Conservation (phyloP, 2,888 invertebrate species). For the Tyria jacobaeae region DNA sequence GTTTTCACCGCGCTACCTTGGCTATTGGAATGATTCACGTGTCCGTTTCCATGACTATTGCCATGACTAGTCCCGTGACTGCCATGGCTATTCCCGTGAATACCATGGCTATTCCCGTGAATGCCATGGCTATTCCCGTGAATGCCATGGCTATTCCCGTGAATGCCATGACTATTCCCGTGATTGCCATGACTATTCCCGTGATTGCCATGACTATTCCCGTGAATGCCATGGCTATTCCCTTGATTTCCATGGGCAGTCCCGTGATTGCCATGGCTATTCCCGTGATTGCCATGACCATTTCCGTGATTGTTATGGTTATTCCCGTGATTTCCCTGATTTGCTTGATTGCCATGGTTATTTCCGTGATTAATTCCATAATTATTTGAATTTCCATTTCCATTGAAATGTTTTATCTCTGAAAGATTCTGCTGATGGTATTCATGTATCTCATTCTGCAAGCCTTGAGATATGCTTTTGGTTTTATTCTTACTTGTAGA, state of each 20-base stretch:
- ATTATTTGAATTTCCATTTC: conserved; percentile 22
- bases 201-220: conserved; percentile 46
- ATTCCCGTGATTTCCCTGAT: conserved; percentile 13
- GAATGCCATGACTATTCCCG: conserved; percentile 32
- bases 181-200: conserved; percentile 17
- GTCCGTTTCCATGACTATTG: conserved; percentile 3
- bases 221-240: conserved; percentile 24
- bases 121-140: neutral
- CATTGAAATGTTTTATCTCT: conserved; percentile 56
- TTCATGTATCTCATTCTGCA: conserved; percentile 80
- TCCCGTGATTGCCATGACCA: neutral
- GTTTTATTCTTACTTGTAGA: conserved; percentile 65
- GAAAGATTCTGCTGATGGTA: conserved; percentile 66
- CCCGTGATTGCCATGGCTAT: conserved; percentile 27
- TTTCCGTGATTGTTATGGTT: conserved; percentile 8
- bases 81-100: conserved; percentile 49
- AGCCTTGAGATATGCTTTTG: conserved; percentile 74
- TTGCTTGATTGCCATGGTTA: conserved; percentile 21
- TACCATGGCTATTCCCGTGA: neutral
- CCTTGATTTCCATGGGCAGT: neutral
- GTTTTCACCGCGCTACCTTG: conserved; percentile 50
- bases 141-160: conserved; percentile 12
- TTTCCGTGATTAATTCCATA: conserved; percentile 11
- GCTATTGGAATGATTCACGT: conserved; percentile 6
- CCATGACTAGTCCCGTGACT: conserved; percentile 10